Percentiles rank a stretch among this genome's conserved stretches.
These are phyloP conservation scores for Nyctalus aviator DNA, from an alignment of 2,797 vertebrate genomes.

Conservation along the genomic window DNA sequence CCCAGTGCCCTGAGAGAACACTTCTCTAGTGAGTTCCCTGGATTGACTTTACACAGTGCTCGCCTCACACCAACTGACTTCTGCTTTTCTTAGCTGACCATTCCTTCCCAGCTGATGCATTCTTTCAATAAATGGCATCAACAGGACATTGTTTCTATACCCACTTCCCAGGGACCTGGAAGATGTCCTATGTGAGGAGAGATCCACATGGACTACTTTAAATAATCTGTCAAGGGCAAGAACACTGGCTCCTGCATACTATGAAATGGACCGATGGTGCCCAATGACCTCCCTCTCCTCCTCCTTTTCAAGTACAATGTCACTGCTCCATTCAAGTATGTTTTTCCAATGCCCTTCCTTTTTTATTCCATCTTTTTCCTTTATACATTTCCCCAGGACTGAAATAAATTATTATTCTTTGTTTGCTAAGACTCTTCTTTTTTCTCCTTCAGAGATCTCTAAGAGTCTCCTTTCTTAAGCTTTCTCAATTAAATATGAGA, in stretches of 20 bases:
- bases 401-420: conserved; percentile 47
- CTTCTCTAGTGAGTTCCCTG: neutral
- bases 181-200: neutral
- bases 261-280: accelerated
- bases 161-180: neutral
- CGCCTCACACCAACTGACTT: neutral
- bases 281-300: neutral
- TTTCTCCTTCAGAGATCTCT: neutral
- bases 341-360: conserved; percentile 6
- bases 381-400: neutral
- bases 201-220: neutral
- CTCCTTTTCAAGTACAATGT: neutral
- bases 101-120: neutral
- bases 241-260: neutral
- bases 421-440: neutral
- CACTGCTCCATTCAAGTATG: neutral
- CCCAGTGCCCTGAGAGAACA: neutral
- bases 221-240: neutral
- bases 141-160: neutral
- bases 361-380: conserved; percentile 2
- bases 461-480: neutral
- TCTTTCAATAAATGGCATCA: neutral
- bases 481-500: conserved; percentile 10
- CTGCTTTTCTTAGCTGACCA: neutral
- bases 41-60: neutral